Evolutionary conservation across 1,140 invertebrate genomes (phyloP).

Genomic region (Palaemon carinicauda): DNA sequence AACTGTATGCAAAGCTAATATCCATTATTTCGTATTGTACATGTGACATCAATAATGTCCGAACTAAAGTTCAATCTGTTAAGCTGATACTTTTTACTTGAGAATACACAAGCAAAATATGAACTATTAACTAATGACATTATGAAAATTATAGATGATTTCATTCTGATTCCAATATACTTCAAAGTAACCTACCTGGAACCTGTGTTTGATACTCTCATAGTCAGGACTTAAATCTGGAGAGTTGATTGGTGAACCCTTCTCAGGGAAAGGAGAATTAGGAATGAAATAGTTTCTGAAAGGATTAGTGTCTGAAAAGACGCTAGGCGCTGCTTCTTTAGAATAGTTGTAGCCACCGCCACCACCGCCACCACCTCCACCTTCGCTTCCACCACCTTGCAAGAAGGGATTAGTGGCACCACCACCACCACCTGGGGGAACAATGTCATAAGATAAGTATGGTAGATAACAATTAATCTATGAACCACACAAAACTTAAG

Average conservation of each 20-base stretch:
- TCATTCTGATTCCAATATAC: background rate
- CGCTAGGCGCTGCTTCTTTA: slow-evolving; percentile 28
- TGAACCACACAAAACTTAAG: too few species aligned
- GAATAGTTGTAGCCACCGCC: slow-evolving; percentile 58
- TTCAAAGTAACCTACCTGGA: slow-evolving; percentile 58
- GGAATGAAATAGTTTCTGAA: slow-evolving; percentile 39
- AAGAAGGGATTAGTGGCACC: slow-evolving; percentile 61
- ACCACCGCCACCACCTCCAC: slow-evolving; percentile 41
- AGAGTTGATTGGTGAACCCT: slow-evolving; percentile 60
- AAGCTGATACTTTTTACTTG: too few species aligned
- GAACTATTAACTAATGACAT: too few species aligned
- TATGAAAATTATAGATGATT: too few species aligned
- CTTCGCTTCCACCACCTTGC: slow-evolving; percentile 53
- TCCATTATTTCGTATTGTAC: too few species aligned
- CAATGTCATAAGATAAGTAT: background rate
- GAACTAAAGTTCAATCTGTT: too few species aligned
- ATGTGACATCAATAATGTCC: too few species aligned
- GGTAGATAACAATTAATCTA: background rate
- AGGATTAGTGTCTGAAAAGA: slow-evolving; percentile 48
- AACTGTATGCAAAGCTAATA: too few species aligned
- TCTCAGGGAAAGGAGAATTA: slow-evolving; percentile 54
- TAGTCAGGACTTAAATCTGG: slow-evolving; percentile 60
- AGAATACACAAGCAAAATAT: too few species aligned
- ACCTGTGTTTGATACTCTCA: slow-evolving; percentile 61
- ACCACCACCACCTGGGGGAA: slow-evolving; percentile 34